Base-by-base conservation (phyloP, 2,113 vertebrate genomes). In the Octodon degus region DNA sequence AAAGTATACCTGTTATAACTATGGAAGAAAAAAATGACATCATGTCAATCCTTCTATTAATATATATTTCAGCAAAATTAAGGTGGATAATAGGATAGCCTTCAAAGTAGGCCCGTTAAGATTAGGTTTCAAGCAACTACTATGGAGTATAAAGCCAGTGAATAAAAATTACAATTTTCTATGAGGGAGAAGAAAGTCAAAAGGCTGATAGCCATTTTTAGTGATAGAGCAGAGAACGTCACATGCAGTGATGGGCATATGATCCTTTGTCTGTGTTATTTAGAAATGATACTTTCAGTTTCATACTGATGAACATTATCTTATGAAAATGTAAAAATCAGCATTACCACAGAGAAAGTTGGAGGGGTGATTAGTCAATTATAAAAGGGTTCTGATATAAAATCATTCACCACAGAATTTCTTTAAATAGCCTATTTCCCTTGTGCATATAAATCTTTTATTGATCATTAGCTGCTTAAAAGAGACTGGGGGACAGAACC, bases 391-490 rank as follows among this genome's bases (percentile, higher is more conserved):
- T 67, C 65, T 92, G 86, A 93, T 25, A 90, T 96, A 90, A 96
- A 97, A 94, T 96, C 70, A 94, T 84, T 87, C 91, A 94, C 80
- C 70, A 92, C n/a, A 50, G 67, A 97, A 24, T 96, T 91, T 77
- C 92, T 93, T 96, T 96, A 94, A 96, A 90, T 85, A 97, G 50
- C 17, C 2, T 72, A 93, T 95, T 96, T 94, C 63, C 53, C 65
- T 91, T 91, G 10, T 72, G 80, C 40, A 70, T 94, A 97, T 96
- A 89, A 96, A 91, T 94, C 89, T 95, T 96, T 86, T 87, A 84
- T 80, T 97, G 86, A 96, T 95, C 84, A 90, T 95, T 96, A 94
- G 80, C 74, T 98, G 63, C 76, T 94, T 95, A 85, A 91, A 76
- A 95, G 87, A 91, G 27, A 94, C 30, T 87, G 25, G 58, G 68